Evolutionary conservation across 1,140 invertebrate genomes (phyloP).

Genomic region (Melipona quadrifasciata): DNA sequence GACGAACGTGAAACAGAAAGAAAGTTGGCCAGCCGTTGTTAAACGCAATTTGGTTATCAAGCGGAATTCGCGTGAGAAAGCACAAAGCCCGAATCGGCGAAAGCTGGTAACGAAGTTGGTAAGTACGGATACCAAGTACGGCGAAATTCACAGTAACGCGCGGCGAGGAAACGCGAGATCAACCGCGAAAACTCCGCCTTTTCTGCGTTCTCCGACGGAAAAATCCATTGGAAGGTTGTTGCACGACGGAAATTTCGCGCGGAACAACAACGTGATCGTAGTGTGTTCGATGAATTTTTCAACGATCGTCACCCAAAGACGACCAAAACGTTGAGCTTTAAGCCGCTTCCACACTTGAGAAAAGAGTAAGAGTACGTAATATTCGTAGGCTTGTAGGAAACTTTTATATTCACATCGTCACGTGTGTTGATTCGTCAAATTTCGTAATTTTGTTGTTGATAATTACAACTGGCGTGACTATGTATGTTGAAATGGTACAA

Average conservation of each 20-base stretch:
- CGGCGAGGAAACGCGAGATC: slow-evolving; percentile 8
- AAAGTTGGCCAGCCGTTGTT: background rate
- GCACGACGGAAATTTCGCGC: background rate
- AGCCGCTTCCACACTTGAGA: background rate
- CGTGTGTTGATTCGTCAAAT: no score
- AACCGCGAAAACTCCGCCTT: background rate
- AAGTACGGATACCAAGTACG: slow-evolving; percentile 15
- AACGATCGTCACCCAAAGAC: background rate
- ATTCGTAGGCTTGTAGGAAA: background rate
- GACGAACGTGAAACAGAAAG: background rate
- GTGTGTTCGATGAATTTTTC: slow-evolving; percentile 6
- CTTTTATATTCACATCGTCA: background rate
- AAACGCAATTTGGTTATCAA: slow-evolving; percentile 21
- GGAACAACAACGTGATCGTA: background rate
- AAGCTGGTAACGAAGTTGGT: slow-evolving; percentile 36
- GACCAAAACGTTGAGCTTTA: background rate
- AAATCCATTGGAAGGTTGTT: slow-evolving; percentile 24
- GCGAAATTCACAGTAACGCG: slow-evolving; percentile 17
- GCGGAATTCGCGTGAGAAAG: background rate
- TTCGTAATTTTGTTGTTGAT: no score
- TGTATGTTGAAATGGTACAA: no score
- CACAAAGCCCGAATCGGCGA: no score
- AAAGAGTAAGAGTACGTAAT: background rate
- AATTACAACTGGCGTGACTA: no score
- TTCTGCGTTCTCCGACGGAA: background rate